Evolutionary conservation across 2,888 invertebrate species (phyloP), one percentile per base, ranked within the genome.

Genomic region (Chymomyza fuscimana): DNA sequence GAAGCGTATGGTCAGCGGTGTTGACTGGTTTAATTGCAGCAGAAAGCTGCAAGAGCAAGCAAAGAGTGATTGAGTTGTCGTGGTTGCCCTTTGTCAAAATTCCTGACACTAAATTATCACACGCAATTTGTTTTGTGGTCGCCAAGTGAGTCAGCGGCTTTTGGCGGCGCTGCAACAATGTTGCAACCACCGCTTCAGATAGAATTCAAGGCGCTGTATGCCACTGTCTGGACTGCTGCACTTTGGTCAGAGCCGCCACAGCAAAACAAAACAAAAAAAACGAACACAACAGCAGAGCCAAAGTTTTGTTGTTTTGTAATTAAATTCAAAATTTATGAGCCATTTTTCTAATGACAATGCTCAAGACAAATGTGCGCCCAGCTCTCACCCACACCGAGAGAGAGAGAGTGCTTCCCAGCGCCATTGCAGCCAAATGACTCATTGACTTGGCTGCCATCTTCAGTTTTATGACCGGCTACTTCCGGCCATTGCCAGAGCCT

Each of bases 1-100:
- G 74, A 92, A 90, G 72, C 85, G 89, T 80, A 92, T 91, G 69
- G 85, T 87, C 76, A 92, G 86, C 74, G 91, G 91, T 62, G 90
- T 81, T 56, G 92, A 89, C 76, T 84, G 78, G 82, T 91, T 91
- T 61, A 92, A 80, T 71, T 88, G 83, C 64, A 92, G 80, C 70
- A 90, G 81, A 81, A 91, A 92, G 78, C 91, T 92, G 89, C 15
- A 87, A 89, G 64, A 36, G 67, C 10, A 62, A 60, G 22, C 25
- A 19, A 25, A 29, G 78, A 71, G 74, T 78, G 82, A 80, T 76
- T 83, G 78, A 78, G 72, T 76, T 74, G 78, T 86, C 81, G 75
- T 79, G 71, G 78, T 86, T 82, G 86, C 83, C 74, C 78, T 75
- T 74, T 88, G 87, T 82, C 83, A 82, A 88, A 85, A 88, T 85